A percentile compares a stretch with the other conserved stretches of the same genome.
Conservation (phyloP, 2,797 vertebrate species). For the Iguana delicatissima region DNA sequence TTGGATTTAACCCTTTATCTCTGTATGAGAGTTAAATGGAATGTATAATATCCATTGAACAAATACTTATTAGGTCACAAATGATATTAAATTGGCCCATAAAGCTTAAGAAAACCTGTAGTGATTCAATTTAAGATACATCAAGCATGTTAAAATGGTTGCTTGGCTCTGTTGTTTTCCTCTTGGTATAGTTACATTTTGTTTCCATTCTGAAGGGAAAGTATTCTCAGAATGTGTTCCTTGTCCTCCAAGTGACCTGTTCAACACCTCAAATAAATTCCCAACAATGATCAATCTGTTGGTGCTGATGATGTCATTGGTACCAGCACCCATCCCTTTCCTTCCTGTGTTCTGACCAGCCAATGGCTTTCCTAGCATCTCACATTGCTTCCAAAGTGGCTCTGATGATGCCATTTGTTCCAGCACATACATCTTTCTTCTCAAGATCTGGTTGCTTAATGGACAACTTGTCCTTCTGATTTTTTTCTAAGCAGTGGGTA, state of each 20-base stretch:
- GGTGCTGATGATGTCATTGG: slow-evolving; percentile 30
- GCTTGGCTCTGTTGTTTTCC: not conserved
- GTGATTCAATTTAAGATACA: not conserved
- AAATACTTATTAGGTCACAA: not conserved
- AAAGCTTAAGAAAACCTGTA: not conserved
- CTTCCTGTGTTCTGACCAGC: slow-evolving; percentile 41
- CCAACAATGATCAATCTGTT: slow-evolving; percentile 34
- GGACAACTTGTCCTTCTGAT: not conserved
- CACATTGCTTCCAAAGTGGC: not conserved
- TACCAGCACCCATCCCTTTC: slow-evolving; percentile 40
- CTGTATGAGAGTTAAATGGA: not conserved
- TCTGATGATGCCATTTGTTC: slow-evolving; percentile 34
- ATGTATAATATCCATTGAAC: not conserved
- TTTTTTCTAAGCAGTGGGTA: slow-evolving; percentile 7
- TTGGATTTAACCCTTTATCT: not conserved
- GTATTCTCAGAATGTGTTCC: slow-evolving; percentile 25
- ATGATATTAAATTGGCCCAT: not conserved
- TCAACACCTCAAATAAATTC: slow-evolving; percentile 19
- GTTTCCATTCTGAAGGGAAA: slow-evolving; percentile 26
- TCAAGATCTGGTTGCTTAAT: not conserved
- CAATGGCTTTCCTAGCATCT: slow-evolving; percentile 26
- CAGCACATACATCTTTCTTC: slow-evolving; percentile 1
- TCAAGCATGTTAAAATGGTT: not conserved
- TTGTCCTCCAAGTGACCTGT: slow-evolving; percentile 31
- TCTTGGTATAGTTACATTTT: not conserved